Conservation (phyloP, 1,140 invertebrate species). For the Pseudomyrmex cubaensis region DNA sequence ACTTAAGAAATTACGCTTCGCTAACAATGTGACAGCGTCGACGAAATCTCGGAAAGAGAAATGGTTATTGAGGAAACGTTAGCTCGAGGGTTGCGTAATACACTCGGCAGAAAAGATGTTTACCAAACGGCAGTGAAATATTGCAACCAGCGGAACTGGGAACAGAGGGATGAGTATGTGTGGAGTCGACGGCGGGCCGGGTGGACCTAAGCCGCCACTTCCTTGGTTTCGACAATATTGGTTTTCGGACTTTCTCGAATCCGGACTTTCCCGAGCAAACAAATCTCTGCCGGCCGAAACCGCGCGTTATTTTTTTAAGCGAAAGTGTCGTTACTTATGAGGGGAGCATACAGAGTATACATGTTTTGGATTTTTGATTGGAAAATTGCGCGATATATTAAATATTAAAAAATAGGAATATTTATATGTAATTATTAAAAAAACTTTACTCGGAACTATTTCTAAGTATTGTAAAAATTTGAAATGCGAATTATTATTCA, state of each 20-base stretch:
- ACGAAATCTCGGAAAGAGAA: slow-evolving; percentile 60
- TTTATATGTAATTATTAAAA: not conserved
- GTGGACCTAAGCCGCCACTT: slow-evolving; percentile 56
- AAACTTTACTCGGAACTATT: not conserved
- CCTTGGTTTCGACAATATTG: slow-evolving; percentile 67
- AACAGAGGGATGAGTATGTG: not conserved
- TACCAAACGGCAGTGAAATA: slow-evolving; percentile 64
- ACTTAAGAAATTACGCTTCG: slow-evolving; percentile 50
- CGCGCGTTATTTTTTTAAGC: slow-evolving; percentile 54
- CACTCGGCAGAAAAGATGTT: slow-evolving; percentile 62
- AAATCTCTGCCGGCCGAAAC: slow-evolving; percentile 41
- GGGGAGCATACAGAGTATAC: not conserved
- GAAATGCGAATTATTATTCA: too few relatives aligned
- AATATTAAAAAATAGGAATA: slow-evolving; percentile 9
- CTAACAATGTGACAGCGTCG: slow-evolving; percentile 50
- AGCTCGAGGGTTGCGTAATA: slow-evolving; percentile 56
- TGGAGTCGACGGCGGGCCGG: not conserved
- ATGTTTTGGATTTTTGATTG: not conserved
- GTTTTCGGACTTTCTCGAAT: slow-evolving; percentile 65
- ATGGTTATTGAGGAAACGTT: slow-evolving; percentile 58
- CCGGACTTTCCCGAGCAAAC: slow-evolving; percentile 59
- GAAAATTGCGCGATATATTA: not conserved
- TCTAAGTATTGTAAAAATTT: too few relatives aligned
- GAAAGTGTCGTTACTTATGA: slow-evolving; percentile 20
- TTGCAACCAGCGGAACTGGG: slow-evolving; percentile 34